Evolutionary conservation across 1,140 invertebrate genomes (phyloP), one percentile per base, ranked within the genome.

Genomic region (Lethrus apterus): DNA sequence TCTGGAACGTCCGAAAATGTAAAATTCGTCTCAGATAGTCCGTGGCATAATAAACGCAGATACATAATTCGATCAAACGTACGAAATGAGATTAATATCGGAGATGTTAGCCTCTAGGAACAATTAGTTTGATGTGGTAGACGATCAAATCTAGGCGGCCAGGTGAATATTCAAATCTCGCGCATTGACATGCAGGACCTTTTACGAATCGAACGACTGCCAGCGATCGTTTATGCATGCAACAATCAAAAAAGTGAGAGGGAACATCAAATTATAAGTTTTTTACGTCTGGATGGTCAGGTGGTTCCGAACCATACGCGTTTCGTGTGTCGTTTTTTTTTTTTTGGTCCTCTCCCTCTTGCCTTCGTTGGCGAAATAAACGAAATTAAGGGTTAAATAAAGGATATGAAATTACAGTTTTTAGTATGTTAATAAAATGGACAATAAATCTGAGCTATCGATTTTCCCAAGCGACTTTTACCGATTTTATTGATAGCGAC

Each of bases 391-490:
- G 38, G 38, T 41, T 41, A 23, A 41, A 41, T 24, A 15, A 26
- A 26, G 29, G 24, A 20, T 41, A 23, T 26, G 11, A 41, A 41
- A 41, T 41, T 41, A 41, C 38, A 41, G 38, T 41, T 41, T 41
- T 41, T 41, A 41, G 38, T 41, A 41, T 41, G 38, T 29, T 41
- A 41, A 41, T 41, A 24, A 41, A 41, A 41, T 41, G 18, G 38
- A 41, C 21, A 41, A 41, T 41, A 41, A 26, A 41, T 41, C 11
- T 11, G 19, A n/a, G n/a, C n/a, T n/a, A n/a, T n/a, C n/a, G n/a
- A n/a, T n/a, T n/a, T n/a, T n/a, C n/a, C n/a, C n/a, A n/a, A n/a
- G n/a, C n/a, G n/a, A n/a, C n/a, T n/a, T n/a, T n/a, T n/a, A n/a
- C n/a, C n/a, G n/a, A n/a, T n/a, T n/a, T n/a, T n/a, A n/a, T n/a